Evolutionary conservation across 1,140 invertebrate genomes (phyloP), one percentile per base, ranked within the genome.

Genomic region (Sesamia nonagrioides): DNA sequence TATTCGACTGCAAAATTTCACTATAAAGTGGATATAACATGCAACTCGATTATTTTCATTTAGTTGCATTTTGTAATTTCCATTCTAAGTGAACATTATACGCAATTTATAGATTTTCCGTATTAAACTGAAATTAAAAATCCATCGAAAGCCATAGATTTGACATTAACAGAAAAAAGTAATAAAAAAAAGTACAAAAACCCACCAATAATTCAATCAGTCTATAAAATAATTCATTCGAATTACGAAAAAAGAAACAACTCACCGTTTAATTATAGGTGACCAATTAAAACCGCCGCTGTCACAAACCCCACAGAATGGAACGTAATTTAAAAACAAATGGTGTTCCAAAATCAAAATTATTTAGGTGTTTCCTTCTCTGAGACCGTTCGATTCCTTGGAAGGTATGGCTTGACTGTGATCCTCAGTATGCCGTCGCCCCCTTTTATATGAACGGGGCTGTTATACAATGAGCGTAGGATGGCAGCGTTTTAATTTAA

Each of bases 301-400:
- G 71, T 60, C 71, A 74, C 73, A 50, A 61, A 75, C 58, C 48
- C 73, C 73, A 75, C 73, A 75, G 27, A 75, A 61, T 48, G 56
- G 42, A 61, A 60, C 50, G 56, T 50, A 61, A 75, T 48, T 75
- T 75, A 42, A 68, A 75, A 75, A 75, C 58, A 75, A 75, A 63
- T 21, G 48, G 27, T 37, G 68, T 61, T 75, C 45, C 13, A 50
- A 75, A 75, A 48, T 75, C 58, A 48, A 63, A 75, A 27, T 45
- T 18, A 4, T 9, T 48, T 60, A 4, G 21, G 15, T 21, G 73
- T 13, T 50, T 35, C 15, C 13, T 61, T 15, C 35, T 37, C 21
- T 15, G 15, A 33, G 18, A 27, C 18, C 73, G 52, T 73, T 71
- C 33, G 69, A 52, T 60, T 50, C 40, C 40, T 50, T 35, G 42